Percentiles rank a stretch among this genome's conserved stretches.
phyloP scores from a whole-genome alignment of 2,797 vertebrate genomes.

The Nyctibius grandis region DNA sequence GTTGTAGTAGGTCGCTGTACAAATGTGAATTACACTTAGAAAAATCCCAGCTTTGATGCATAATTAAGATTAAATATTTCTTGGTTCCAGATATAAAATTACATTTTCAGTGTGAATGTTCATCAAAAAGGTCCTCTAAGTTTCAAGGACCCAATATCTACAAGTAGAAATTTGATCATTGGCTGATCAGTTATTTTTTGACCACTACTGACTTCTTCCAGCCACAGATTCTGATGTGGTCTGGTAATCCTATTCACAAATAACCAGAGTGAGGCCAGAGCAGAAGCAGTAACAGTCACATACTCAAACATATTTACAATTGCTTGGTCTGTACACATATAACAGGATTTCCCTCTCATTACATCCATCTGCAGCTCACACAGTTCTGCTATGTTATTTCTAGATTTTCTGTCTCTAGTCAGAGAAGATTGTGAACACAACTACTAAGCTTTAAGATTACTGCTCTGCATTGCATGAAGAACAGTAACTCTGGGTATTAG shows the following conservation, averaged over 20 bases:
- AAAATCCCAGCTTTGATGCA: not conserved
- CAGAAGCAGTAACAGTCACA: not conserved
- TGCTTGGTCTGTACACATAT: not conserved
- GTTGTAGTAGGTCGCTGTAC: not conserved
- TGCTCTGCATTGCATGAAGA: not conserved
- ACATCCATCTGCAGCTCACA: not conserved
- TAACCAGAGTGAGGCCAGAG: not conserved
- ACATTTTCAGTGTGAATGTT: not conserved
- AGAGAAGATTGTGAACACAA: not conserved
- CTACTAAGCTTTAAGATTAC: not conserved
- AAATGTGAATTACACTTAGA: not conserved
- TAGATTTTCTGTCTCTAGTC: not conserved
- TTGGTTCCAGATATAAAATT: not conserved
- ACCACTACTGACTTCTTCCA: not conserved
- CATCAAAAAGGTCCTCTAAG: not conserved
- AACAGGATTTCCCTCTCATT: not conserved
- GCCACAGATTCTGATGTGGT: not conserved
- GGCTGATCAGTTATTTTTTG: not conserved
- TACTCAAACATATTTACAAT: not conserved
- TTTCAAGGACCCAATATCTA: not conserved
- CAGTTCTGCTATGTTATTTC: not conserved
- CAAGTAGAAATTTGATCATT: not conserved
- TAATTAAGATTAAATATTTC: not conserved
- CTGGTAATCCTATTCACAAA: not conserved
- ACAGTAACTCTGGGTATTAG: not conserved